A percentile compares a stretch with the other conserved stretches of the same genome.
Conservation (phyloP, 2,113 vertebrate genomes). For the Thamnaconus septentrionalis region DNA sequence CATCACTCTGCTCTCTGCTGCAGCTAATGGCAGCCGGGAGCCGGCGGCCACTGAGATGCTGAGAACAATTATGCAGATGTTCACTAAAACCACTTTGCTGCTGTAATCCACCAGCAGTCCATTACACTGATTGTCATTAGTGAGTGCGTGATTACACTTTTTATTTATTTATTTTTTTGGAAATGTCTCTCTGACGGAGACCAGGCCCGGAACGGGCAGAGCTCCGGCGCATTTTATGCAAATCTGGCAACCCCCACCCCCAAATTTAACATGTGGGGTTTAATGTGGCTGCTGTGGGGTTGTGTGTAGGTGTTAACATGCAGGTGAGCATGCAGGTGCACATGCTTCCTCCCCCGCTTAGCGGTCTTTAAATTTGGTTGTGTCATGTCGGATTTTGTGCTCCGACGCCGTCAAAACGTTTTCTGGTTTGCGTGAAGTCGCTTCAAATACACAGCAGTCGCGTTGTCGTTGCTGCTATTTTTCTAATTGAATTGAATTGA, state of each 20-base stretch:
- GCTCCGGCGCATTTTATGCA: conserved; percentile 56
- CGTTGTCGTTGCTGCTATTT: too few relatives aligned
- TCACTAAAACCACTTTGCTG: conserved; percentile 66
- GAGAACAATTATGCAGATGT: conserved; percentile 73
- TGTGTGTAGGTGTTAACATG: conserved; percentile 3
- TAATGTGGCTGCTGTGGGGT: conserved; percentile 9
- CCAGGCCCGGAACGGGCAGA: conserved; percentile 19
- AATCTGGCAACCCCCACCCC: conserved; percentile 32
- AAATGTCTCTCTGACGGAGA: not conserved
- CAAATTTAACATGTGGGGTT: conserved; percentile 52
- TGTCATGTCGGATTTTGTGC: too few relatives aligned
- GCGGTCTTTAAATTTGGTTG: too few relatives aligned
- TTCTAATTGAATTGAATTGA: too few relatives aligned
- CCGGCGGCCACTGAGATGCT: conserved; percentile 46
- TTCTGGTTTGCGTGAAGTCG: too few relatives aligned
- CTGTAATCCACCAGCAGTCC: conserved; percentile 64
- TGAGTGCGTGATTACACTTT: conserved; percentile 62
- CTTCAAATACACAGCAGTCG: too few relatives aligned
- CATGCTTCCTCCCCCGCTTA: too few relatives aligned
- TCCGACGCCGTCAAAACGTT: too few relatives aligned
- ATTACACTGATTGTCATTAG: conserved; percentile 70
- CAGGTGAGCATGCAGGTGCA: not conserved
- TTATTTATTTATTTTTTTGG: not conserved
- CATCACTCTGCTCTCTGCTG: conserved; percentile 36
- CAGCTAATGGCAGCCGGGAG: conserved; percentile 61